Conservation (phyloP, 2,797 vertebrate genomes). For the Melopsittacus undulatus region DNA sequence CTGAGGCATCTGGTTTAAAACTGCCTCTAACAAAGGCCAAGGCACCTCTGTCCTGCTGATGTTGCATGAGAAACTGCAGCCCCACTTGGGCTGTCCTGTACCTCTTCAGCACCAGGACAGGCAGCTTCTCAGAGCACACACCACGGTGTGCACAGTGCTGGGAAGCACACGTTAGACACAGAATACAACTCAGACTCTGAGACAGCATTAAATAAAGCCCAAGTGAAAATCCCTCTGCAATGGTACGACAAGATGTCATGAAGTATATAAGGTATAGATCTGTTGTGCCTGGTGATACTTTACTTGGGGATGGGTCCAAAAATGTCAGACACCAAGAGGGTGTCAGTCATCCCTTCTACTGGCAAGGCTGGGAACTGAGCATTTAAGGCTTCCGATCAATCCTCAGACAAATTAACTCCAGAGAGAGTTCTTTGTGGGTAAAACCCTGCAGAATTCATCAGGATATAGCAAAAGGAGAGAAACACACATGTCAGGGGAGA, state of each 20-base stretch:
- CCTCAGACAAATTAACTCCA: not conserved
- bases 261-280: not conserved
- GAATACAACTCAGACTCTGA: not conserved
- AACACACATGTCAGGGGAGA: not conserved
- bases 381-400: not conserved
- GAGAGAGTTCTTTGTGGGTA: not conserved
- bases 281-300: not conserved
- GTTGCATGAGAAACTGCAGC: not conserved
- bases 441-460: not conserved
- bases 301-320: not conserved
- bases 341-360: not conserved
- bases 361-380: not conserved
- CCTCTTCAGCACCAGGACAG: not conserved
- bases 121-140: not conserved
- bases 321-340: not conserved
- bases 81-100: not conserved
- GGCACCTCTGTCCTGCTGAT: not conserved
- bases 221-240: not conserved
- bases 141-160: rapidly evolving
- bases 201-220: not conserved
- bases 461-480: not conserved
- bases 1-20: not conserved
- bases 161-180: rapidly evolving
- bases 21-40: not conserved
- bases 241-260: not conserved